Evolutionary conservation across 2,113 vertebrate genomes (phyloP), one percentile per base, ranked within the genome.

Genomic region (Pseudorectes ferrugineus): DNA sequence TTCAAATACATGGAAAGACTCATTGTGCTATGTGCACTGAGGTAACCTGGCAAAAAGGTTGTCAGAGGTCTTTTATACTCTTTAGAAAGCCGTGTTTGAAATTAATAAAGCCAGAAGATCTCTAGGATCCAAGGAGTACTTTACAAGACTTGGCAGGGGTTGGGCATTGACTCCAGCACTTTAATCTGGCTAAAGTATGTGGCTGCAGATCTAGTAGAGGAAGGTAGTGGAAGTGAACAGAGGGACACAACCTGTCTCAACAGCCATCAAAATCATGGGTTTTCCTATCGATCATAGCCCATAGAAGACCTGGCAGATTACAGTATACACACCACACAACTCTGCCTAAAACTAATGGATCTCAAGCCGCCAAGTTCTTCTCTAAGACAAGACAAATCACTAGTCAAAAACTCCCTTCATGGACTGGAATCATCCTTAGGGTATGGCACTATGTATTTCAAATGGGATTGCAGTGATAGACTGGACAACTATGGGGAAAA

Each of bases 361-460:
- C 59, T 73, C 71, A 88, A 76, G 57, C 58, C n/a, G 91, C 78
- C 29, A 76, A 95, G 62, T 71, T 89, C 52, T 96, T 95, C 65
- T 80, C n/a, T 65, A 85, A 84, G 52, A 61, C 6, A 82, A 85
- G 42, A 79, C 78, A 93, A 93, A 91, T 17, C 67, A 95, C 15
- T 58, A 91, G 31, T 43, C 66, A 23, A 92, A 96, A 92, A 62
- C 43, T 45, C 67, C 59, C 10, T 16, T 25, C 15, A 23, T 87
- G 29, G 49, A 83, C 46, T 91, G 80, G 70, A 91, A 87, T 88
- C 7, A 93, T 74, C 77, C 76, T 11, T 91, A 89, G 14, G 33
- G 57, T 24, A 72, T 92, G 38, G 31, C 62, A 35, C 49, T 93
- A 17, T 15, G 65, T 71, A 88, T 76, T 61, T 84, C 54, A 89